Evolutionary conservation across 2,888 invertebrate species (phyloP), one percentile per base, ranked within the genome.

Genomic region (Lasiommata megera): DNA sequence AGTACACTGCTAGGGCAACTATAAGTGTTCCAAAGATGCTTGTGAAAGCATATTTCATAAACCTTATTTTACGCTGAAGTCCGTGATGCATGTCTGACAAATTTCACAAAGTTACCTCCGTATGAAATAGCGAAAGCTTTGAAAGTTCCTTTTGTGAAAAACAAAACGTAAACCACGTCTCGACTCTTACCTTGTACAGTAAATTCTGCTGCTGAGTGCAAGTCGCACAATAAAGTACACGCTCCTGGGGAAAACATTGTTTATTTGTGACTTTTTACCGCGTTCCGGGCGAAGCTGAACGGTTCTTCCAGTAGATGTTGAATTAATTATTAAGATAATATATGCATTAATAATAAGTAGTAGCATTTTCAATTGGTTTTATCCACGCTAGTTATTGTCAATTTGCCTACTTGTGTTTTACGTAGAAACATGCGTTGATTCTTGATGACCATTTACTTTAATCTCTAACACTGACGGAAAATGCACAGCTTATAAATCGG

Each of bases 111-210:
- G 52, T n/a, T 14, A 38, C 38, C 37, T 6, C 23, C 14, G 23
- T 48, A 23, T 36, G 38, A 50, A 48, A 18, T 23, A 50, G 28
- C 28, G 38, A 12, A 9, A 38, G 50, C 38, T 40, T 52, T 34
- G 31, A 52, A 40, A 37, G 36, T 18, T 60, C 12, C 28, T 43
- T 56, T 53, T 53, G 36, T 43, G 12, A 43, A 47, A 43, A 53
- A 37, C 18, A 52, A 47, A 47, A 41, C 43, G 28, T 52, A 54
- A 52, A 41, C 48, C 43, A 34, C 53, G 54, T 41, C 47, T 36
- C 40, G 29, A 37, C 41, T 60, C 52, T 52, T 56, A 52, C 52
- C 52, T 52, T 41, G 52, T 41, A 52, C 52, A 17, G 52, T 52
- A 52, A 52, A 52, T 51, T 41, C 31, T 52, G 41, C 52, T 41